A percentile compares a stretch with the other conserved stretches of the same genome.
Evolutionary conservation across 2,797 vertebrate genomes (phyloP).

Genomic region (Pachyuromys duprasi): DNA sequence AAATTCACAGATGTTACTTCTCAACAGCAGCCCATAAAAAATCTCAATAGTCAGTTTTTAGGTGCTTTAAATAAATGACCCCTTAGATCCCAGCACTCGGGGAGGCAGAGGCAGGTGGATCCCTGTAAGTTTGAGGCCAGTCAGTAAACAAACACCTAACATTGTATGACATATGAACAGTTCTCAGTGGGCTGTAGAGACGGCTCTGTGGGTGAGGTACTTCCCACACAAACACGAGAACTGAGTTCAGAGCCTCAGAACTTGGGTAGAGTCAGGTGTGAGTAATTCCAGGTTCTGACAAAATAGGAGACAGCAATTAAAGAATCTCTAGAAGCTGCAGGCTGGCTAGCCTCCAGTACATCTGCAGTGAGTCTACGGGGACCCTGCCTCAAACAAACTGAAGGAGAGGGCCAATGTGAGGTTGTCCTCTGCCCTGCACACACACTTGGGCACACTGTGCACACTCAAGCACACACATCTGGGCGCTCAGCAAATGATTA

Average conservation of each 20-base stretch:
- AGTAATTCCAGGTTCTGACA: not conserved
- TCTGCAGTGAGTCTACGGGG: not conserved
- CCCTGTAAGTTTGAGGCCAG: too few relatives aligned
- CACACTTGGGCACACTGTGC: not conserved
- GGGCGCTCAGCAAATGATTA: not conserved
- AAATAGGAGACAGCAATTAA: not conserved
- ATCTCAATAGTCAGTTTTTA: slow-evolving; percentile 27
- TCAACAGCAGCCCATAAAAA: slow-evolving; percentile 56
- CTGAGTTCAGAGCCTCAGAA: not conserved
- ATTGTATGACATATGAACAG: not conserved
- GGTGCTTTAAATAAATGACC: not conserved
- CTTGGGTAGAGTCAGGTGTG: not conserved
- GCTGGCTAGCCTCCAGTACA: too few relatives aligned
- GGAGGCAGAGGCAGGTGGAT: too few relatives aligned
- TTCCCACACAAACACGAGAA: not conserved
- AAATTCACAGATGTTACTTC: slow-evolving; percentile 5
- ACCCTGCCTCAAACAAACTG: not conserved
- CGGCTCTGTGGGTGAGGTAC: not conserved
- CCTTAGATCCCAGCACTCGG: not conserved
- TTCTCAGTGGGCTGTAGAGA: not conserved
- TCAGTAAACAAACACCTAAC: not conserved
- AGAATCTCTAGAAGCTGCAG: not conserved
- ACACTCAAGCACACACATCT: not conserved
- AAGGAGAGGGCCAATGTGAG: not conserved
- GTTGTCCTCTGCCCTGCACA: not conserved